Evolutionary conservation across 2,113 vertebrate species (phyloP).

Genomic region (Saiga tatarica): DNA sequence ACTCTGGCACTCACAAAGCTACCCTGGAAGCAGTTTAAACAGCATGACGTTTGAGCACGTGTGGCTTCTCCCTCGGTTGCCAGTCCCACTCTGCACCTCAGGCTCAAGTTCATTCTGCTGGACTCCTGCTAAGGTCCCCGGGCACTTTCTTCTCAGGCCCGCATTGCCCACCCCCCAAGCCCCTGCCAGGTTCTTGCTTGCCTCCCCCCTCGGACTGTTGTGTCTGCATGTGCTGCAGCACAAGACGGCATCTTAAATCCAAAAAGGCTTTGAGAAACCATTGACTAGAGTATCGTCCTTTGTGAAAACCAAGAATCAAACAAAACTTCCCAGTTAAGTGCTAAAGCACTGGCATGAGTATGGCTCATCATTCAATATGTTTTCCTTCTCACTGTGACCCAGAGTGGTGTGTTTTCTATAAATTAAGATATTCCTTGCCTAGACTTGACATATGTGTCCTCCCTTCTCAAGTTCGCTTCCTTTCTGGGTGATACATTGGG

Average conservation of each 20-base stretch:
- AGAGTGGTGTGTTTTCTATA: neutral
- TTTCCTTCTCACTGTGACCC: neutral
- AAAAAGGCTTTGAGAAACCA: neutral
- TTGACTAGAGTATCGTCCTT: neutral
- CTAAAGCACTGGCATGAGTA: neutral
- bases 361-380: neutral
- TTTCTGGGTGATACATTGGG: neutral
- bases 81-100: neutral
- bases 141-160: neutral
- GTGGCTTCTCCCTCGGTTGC: neutral
- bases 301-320: neutral
- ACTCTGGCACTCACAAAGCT: neutral
- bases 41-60: neutral
- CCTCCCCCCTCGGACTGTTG: neutral
- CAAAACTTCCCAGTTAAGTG: neutral
- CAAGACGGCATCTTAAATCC: neutral
- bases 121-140: neutral
- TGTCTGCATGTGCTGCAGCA: neutral
- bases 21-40: neutral
- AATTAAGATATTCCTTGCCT: neutral
- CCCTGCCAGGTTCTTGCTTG: neutral
- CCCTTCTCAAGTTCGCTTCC: neutral
- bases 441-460: neutral
- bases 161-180: neutral
- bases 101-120: neutral